Evolutionary conservation across 1,140 invertebrate species (phyloP), one percentile per base, ranked within the genome.

Genomic region (Riptortus pedestris): DNA sequence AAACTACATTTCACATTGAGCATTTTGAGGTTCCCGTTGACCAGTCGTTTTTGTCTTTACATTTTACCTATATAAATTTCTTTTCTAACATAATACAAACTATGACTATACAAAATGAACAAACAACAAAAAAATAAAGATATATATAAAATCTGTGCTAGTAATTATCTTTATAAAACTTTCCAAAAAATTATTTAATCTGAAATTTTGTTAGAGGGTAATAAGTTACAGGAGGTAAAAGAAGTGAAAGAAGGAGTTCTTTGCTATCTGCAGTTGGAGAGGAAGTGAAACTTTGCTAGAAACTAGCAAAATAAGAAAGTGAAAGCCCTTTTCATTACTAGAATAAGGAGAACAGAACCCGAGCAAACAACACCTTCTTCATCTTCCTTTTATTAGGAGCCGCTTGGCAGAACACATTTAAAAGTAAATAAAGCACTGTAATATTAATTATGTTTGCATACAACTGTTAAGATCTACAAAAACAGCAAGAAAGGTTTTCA

Each of bases 401-500:
- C n/a, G n/a, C n/a, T n/a, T n/a, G n/a, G n/a, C n/a, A n/a, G n/a
- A n/a, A n/a, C n/a, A n/a, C n/a, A n/a, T n/a, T n/a, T n/a, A n/a
- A n/a, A n/a, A n/a, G n/a, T n/a, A n/a, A n/a, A n/a, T n/a, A n/a
- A 55, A 55, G 51, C 51, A 55, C 22, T 55, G 2, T 12, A 55
- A 24, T 2, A 18, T 7, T 24, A 24, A 55, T 55, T 24, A 14
- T 55, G 14, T 18, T 26, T 24, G 51, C 24, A 55, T 22, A 55
- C 14, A 55, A 16, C 51, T 55, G 18, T 47, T 18, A 47, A 47
- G n/a, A 47, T 2, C 16, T 24, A 55, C 16, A 55, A 24, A 12
- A 55, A 55, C 51, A 55, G 51, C 51, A 55, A 55, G 51, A 55
- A 55, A 55, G 24, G 16, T 55, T 55, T 55, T n/a, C n/a, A 52